A percentile compares a stretch with the other conserved stretches of the same genome.
phyloP scores from a whole-genome alignment of 1,140 invertebrate species.

The Heliothis subflexa region DNA sequence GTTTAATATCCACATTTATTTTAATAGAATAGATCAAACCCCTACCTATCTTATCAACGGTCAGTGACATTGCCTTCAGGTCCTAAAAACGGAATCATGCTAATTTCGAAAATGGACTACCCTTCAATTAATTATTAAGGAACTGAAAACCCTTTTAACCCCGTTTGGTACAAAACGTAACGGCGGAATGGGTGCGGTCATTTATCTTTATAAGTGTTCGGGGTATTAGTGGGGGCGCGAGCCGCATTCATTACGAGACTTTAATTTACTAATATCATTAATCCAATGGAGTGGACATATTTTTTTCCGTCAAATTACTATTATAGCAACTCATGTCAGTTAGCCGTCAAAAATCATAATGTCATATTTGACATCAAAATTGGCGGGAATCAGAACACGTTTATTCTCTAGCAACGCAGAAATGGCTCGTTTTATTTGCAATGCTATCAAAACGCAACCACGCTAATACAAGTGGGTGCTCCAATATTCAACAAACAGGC shows the following conservation, averaged over 20 bases:
- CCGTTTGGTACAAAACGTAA: conserved; percentile 69
- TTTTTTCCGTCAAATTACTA: conserved; percentile 1
- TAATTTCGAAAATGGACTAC: conserved; percentile 62
- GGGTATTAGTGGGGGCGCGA: conserved; percentile 60
- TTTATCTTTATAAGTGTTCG: conserved; percentile 78
- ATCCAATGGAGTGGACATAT: conserved; percentile 4
- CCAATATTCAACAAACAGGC: conserved; percentile 50
- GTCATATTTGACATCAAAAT: conserved; percentile 3
- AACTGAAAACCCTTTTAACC: conserved; percentile 79
- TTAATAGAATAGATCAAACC: conserved; percentile 39
- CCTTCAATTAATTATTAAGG: conserved; percentile 78
- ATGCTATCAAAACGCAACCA: conserved; percentile 40
- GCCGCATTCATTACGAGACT: conserved; percentile 63
- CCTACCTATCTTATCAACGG: conserved; percentile 40
- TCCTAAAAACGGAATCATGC: conserved; percentile 61
- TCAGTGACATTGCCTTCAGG: conserved; percentile 24
- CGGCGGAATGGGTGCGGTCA: conserved; percentile 69
- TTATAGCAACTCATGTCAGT: background rate
- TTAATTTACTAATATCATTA: conserved; percentile 55
- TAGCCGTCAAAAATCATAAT: background rate
- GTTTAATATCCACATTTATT: conserved; percentile 37
- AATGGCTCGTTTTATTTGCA: conserved; percentile 39
- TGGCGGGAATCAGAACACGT: conserved; percentile 10
- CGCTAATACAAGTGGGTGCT: conserved; percentile 45
- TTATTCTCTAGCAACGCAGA: conserved; percentile 14